phyloP scores from a whole-genome alignment of 2,797 vertebrate genomes.

The Acanthurus leucopareius region DNA sequence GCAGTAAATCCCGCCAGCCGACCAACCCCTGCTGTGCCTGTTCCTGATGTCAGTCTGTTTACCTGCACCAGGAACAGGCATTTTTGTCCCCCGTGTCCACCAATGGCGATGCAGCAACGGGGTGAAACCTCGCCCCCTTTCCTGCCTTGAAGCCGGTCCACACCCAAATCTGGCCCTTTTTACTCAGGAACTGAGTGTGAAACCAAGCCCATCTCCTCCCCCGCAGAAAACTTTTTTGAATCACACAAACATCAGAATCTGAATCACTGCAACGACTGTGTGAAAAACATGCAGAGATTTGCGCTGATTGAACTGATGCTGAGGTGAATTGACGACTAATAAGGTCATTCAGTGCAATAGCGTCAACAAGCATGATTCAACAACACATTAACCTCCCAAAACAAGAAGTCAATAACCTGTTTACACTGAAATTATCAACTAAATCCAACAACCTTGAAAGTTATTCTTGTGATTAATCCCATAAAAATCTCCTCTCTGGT shows the following conservation, averaged over 20 bases:
- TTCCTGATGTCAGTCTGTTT: conserved; percentile 84
- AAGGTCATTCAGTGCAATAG: conserved; percentile 5
- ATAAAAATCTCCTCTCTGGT: conserved; percentile 24
- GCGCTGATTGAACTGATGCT: background rate
- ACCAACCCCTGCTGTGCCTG: conserved; percentile 59
- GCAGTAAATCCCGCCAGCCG: conserved; percentile 66
- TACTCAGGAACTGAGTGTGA: conserved; percentile 47
- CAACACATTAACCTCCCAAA: background rate
- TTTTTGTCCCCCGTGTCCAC: conserved; percentile 85
- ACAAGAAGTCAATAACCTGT: background rate
- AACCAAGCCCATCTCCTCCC: conserved; percentile 46
- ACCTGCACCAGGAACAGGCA: conserved; percentile 84
- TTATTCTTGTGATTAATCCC: conserved; percentile 13
- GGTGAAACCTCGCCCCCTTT: conserved; percentile 71
- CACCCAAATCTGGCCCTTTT: conserved; percentile 73
- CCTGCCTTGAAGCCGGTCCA: conserved; percentile 66
- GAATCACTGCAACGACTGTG: conserved; percentile 13
- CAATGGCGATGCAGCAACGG: conserved; percentile 82
- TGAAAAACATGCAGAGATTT: conserved; percentile 28
- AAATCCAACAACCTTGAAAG: background rate
- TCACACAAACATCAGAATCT: conserved; percentile 48
- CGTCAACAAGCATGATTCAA: conserved; percentile 18
- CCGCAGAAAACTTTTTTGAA: conserved; percentile 32
- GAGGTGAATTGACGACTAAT: background rate
- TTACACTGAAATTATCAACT: background rate